Base-by-base conservation (phyloP, 2,797 vertebrate genomes). In the Merluccius polli region DNA sequence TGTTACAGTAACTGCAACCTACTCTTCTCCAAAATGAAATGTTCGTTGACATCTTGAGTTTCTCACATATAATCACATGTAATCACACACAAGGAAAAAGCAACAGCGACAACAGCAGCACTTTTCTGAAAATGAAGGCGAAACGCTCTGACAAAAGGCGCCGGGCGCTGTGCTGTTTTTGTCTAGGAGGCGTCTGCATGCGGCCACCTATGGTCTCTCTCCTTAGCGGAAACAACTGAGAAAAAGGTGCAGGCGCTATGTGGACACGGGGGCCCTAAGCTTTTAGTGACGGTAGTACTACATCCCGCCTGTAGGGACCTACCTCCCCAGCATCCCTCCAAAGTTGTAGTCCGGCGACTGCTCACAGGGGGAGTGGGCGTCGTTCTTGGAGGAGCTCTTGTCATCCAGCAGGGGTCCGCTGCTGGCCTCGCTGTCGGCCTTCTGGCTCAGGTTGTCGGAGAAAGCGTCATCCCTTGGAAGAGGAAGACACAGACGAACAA, bases 381-480 rank as follows among this genome's bases (percentile, higher is more conserved):
- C 98, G 0, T 98, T 98, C 92, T 97, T 99, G 82, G 95, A 97
- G 11, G 98, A 98, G 75, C 94, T 92, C 86, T 98, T 99, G 72
- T 99, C 98, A 0, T 99, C 98, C 84, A 98, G 91, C 79, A 97
- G 84, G 0, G 98, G 98, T 1, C 98, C 98, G 0, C 97, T 99
- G 93, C 98, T 99, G 0, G 97, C 97, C 89, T 99, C 98, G 0
- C 97, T 99, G 85, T 99, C 98, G 0, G 97, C 97, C 87, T 99
- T 99, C 90, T 99, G 98, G 82, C 98, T 99, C 81, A 99, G 94
- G 88, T 94, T 99, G 92, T 99, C 98, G 0, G 98, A 99, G 91
- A 99, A 99, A 0, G 98, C 97, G 44, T 99, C 98, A 2, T 99
- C 98, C 93, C 98, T 99, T 73, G n/a, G 52, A 24, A 75, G 73